Evolutionary conservation across 2,797 vertebrate genomes (phyloP), one percentile per base, ranked within the genome.

Genomic region (Anabacerthia variegaticeps): DNA sequence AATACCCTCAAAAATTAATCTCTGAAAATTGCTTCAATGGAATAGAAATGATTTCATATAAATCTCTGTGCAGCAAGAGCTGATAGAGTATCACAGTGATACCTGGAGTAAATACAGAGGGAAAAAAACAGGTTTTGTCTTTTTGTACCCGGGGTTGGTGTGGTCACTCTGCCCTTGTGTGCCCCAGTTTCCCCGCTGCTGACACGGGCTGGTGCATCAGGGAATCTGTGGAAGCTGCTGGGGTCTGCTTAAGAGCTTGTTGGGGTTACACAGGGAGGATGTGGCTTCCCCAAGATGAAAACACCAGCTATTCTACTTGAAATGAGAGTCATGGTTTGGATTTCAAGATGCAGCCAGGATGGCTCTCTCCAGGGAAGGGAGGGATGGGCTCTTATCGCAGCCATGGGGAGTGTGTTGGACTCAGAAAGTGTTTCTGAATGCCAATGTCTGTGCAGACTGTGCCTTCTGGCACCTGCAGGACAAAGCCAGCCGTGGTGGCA

Each of bases 1-100:
- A 88, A 93, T 83, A 48, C 85, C 59, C 82, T 89, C 44, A 80
- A 78, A 95, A 96, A 88, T 74, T 79, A 77, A 95, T 93, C 81
- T 87, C 91, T 49, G 78, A 69, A 74, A 92, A 86, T 61, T 51
- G 72, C 81, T 89, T 89, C 92, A 92, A 55, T 75, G 75, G 62
- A 78, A 80, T 55, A 85, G 85, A 59, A 88, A 90, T 37, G 5
- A 86, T 88, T 92, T 85, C 39, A 30, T 54, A 56, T 36, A 91
- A 88, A 93, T 68, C 82, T 91, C 61, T 49, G 84, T 34, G 43
- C 1, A 85, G 87, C 85, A n/a, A 77, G 75, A 83, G 37, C 81
- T 49, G 68, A 67, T 46, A 30, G 76, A 73, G 37, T 18, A 48
- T 49, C 68, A 21, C 41, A 34, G 67, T 23, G 68, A 82, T 54